Base-by-base conservation (phyloP, 2,113 vertebrate genomes). In the Urocitellus parryii region DNA sequence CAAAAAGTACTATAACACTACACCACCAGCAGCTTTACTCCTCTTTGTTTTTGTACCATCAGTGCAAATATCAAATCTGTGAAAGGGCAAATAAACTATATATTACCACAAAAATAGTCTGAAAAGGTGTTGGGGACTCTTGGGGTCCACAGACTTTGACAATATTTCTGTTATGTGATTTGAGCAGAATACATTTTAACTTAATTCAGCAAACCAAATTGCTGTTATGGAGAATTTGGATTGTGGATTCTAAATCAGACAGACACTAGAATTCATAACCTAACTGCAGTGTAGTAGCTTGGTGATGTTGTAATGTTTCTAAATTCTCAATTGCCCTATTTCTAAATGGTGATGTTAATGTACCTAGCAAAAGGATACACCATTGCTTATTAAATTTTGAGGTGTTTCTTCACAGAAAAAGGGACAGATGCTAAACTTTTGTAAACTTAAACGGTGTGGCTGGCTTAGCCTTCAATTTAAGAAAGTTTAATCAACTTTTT, bases 401-500 rank as follows among this genome's bases (percentile, higher is more conserved):
- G 39, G 32, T 27, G 79, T 90, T 81, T 61, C 65, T 73, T 45
- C 34, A 96, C 29, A 83, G 17, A 45, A 51, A 84, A 68, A 68
- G 39, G 20, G 82, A 84, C 24, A 70, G 61, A 87, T 37, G 56
- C 67, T 90, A 53, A 82, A 84, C 11, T 45, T 74, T 42, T 70
- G 78, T 25, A 87, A 90, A 85, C 11, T 18, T 18, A 82, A 93
- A 25, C 58, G 48, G 56, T 14, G 5, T 67, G 58, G 29, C 9
- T 90, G 76, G 32, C 34, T 88, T 90, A 87, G 34, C 29, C 73
- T 93, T 91, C 86, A 90, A 39, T 87, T 88, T 97, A 91, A 92
- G 39, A 67, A 20, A 95, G 77, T 84, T 82, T 48, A 93, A 90
- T 92, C 25, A 91, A 20, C 27, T 91, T 95, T 95, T 93, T 89